Evolutionary conservation across 2,113 vertebrate genomes (phyloP).

Genomic region (Mesitornis unicolor): DNA sequence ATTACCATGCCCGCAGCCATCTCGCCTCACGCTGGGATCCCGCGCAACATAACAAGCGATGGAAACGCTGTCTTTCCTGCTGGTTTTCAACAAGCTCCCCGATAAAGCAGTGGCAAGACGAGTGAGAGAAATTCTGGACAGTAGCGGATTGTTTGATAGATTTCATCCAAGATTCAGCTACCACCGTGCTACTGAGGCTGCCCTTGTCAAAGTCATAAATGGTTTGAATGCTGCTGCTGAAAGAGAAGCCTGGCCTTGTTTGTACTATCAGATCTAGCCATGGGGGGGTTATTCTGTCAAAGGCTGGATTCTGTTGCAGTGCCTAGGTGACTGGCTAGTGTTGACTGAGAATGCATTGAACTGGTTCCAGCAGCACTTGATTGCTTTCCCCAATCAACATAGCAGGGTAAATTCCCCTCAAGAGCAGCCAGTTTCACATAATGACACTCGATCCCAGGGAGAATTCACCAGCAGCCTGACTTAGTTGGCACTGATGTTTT

Average conservation of each 20-base stretch:
- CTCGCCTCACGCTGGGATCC: slow-evolving; percentile 28
- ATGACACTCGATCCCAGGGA: slow-evolving; percentile 60
- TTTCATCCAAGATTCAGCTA: slow-evolving; percentile 35
- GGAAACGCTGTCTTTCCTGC: slow-evolving; percentile 27
- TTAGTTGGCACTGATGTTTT: slow-evolving; percentile 39
- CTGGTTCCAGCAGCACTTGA: slow-evolving; percentile 38
- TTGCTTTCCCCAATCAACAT: slow-evolving; percentile 55
- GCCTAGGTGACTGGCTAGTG: slow-evolving; percentile 62
- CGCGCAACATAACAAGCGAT: neutral
- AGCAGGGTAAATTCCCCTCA: slow-evolving; percentile 44
- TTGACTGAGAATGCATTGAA: slow-evolving; percentile 65
- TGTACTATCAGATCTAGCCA: slow-evolving; percentile 65
- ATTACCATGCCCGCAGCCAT: slow-evolving; percentile 10
- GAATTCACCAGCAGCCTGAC: slow-evolving; percentile 52
- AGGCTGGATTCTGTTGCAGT: slow-evolving; percentile 60
- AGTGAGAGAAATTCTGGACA: slow-evolving; percentile 45
- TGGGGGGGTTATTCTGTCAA: slow-evolving; percentile 43
- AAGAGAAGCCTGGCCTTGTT: slow-evolving; percentile 68
- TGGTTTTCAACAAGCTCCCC: slow-evolving; percentile 46
- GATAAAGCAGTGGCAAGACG: slow-evolving; percentile 12
- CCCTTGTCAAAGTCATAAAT: slow-evolving; percentile 63
- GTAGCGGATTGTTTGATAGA: slow-evolving; percentile 50
- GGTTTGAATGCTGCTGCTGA: slow-evolving; percentile 37
- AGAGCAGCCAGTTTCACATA: slow-evolving; percentile 62
- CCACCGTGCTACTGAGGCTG: slow-evolving; percentile 45